These are phyloP conservation scores for Pantelozetes paolii DNA, from an alignment of 2,888 invertebrate genomes.

Conservation along the genomic window DNA sequence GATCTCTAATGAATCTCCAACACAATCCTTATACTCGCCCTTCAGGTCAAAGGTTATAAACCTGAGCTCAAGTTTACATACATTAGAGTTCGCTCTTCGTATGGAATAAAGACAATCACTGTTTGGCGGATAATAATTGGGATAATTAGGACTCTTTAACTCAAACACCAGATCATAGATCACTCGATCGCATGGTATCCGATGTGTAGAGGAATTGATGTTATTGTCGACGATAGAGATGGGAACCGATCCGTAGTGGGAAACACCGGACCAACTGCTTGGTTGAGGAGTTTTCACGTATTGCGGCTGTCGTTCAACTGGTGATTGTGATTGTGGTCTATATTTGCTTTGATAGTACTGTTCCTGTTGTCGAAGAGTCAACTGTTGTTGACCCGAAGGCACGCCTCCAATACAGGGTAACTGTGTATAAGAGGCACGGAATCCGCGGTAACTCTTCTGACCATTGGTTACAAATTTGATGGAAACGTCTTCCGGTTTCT, in stretches of 20 bases:
- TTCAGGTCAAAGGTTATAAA: conserved; percentile 48
- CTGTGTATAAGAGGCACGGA: conserved; percentile 47
- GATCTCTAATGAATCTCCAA: conserved; percentile 48
- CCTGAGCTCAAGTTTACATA: conserved; percentile 47
- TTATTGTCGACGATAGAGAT: conserved; percentile 4
- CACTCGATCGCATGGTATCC: conserved; percentile 40
- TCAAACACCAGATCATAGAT: conserved; percentile 43
- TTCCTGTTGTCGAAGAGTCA: conserved; percentile 3
- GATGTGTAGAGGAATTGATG: background rate
- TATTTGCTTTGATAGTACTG: conserved; percentile 12
- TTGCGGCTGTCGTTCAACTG: background rate
- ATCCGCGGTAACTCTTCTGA: conserved; percentile 46
- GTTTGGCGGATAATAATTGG: conserved; percentile 45
- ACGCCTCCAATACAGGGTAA: conserved; percentile 46
- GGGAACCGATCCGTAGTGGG: conserved; percentile 19
- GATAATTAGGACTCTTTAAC: conserved; percentile 47
- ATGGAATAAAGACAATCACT: conserved; percentile 47
- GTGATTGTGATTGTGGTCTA: background rate
- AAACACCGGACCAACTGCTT: background rate
- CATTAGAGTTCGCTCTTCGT: conserved; percentile 43
- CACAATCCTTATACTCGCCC: conserved; percentile 43
- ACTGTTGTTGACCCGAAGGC: conserved; percentile 30
- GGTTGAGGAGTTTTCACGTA: background rate
- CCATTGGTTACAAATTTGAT: conserved; percentile 47
- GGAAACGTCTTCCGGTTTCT: conserved; percentile 34